Percentiles rank a stretch among this genome's conserved stretches.
Evolutionary conservation across 2,888 invertebrate genomes (phyloP).

Genomic region (Bellardia pandia): DNA sequence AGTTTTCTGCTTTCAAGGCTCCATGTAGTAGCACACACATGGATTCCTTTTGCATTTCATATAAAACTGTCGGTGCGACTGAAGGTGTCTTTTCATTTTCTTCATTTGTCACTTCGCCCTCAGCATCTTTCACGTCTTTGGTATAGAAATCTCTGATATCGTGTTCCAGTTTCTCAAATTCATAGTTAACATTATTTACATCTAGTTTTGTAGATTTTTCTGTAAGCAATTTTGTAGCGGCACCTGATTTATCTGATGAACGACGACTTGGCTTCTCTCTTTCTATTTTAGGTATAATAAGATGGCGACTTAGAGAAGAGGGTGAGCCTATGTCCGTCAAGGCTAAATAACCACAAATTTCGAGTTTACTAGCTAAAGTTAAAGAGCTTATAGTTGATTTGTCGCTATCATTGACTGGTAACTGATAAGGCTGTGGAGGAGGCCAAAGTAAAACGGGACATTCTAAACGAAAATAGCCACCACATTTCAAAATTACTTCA

Average conservation of each 20-base stretch:
- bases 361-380: conserved; percentile 88
- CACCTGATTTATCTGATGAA: conserved; percentile 78
- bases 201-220: conserved; percentile 78
- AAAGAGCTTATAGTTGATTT: conserved; percentile 32
- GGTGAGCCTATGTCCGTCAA: conserved; percentile 95
- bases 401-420: conserved; percentile 33
- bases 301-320: conserved; percentile 94
- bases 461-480: conserved; percentile 87
- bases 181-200: conserved; percentile 78
- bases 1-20: conserved; percentile 94
- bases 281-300: conserved; percentile 91
- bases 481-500: conserved; percentile 89
- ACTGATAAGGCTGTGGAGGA: conserved; percentile 86
- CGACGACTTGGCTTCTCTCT: conserved; percentile 84
- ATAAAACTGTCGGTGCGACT: conserved; percentile 12
- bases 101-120: conserved; percentile 75
- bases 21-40: conserved; percentile 97
- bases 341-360: conserved; percentile 94
- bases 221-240: conserved; percentile 84
- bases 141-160: conserved; percentile 83
- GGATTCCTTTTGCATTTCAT: conserved; percentile 87
- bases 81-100: conserved; percentile 51
- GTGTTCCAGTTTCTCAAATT: conserved; percentile 82
- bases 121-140: conserved; percentile 78
- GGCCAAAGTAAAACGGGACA: conserved; percentile 90